Percentiles rank a stretch among this genome's conserved stretches.
Evolutionary conservation across 2,113 vertebrate species (phyloP).

Genomic region (Oncorhynchus mykiss): DNA sequence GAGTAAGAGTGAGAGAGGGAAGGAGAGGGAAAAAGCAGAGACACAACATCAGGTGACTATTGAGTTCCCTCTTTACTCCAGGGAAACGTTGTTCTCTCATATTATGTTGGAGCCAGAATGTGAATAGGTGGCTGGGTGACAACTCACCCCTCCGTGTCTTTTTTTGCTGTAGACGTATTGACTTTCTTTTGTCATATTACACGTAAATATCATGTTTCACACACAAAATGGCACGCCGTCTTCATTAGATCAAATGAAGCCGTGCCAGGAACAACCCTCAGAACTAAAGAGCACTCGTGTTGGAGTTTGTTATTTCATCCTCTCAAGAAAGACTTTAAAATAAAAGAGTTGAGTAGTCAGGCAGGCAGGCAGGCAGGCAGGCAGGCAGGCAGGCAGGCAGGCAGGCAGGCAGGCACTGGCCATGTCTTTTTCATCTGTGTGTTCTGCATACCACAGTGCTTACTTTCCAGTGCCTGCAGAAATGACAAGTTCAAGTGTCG

Average conservation of each 20-base stretch:
- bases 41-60: too few relatives aligned
- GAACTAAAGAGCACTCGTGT: background rate
- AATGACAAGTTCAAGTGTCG: conserved; percentile 74
- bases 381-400: background rate
- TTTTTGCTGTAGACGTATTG: background rate
- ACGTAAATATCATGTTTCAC: background rate
- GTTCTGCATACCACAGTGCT: conserved; percentile 64
- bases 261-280: background rate
- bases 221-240: background rate
- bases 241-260: too few relatives aligned
- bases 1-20: background rate
- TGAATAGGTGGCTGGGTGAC: background rate
- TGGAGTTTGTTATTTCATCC: background rate
- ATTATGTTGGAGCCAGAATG: background rate
- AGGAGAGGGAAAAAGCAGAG: background rate
- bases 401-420: conserved; percentile 35
- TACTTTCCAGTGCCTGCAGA: conserved; percentile 53
- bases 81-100: too few relatives aligned
- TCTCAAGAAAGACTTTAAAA: background rate
- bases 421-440: conserved; percentile 47
- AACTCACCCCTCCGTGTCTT: too few relatives aligned
- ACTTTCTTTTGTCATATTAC: background rate
- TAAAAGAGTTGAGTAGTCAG: conserved; percentile 32
- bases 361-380: conserved; percentile 1
- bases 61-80: too few relatives aligned